Evolutionary conservation across 2,888 invertebrate genomes (phyloP), one percentile per base, ranked within the genome.

Genomic region (Idaea aversata): DNA sequence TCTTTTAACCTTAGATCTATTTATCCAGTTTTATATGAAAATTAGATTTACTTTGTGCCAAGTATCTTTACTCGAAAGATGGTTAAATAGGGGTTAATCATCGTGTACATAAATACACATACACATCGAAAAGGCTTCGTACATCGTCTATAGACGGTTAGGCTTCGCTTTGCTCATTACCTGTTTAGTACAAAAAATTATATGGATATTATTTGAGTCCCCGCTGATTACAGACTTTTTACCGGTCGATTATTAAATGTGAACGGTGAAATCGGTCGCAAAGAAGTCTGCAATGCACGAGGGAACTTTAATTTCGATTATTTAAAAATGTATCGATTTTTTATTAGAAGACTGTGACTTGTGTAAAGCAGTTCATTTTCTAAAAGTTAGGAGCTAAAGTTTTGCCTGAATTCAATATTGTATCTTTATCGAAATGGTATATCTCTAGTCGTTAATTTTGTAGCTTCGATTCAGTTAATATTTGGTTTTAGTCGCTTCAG

Each of bases 171-270:
- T 88, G 87, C 89, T 90, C 88, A 88, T 87, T 85, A 85, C 91
- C 92, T 92, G 91, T 87, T 87, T 88, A 92, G 92, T 92, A 92
- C 92, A 92, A 92, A 89, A 86, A 59, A 82, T 76, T 77, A 75
- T 76, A 67, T 72, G 78, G 75, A 77, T 77, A 77, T 77, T 69
- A 77, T 76, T 15, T 59, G 59, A 47, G 13, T 13, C 47, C 47
- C 4, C 10, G 47, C 7, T 6, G 13, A 47, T 13, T 47, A 47
- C 47, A 47, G 47, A 47, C 13, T 47, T 36, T 47, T 13, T 2
- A 47, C 13, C 47, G 10, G 10, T 13, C 6, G 47, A 47, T 47
- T 47, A 13, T 47, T 47, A 13, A 10, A 47, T 47, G 13, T 47
- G 13, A 47, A 13, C 10, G 36, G 47, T 10, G 47, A 47, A 47